Evolutionary conservation across 53 echinoderm and acorn worm species (phyloP).

Genomic region (Holothuria scabra): DNA sequence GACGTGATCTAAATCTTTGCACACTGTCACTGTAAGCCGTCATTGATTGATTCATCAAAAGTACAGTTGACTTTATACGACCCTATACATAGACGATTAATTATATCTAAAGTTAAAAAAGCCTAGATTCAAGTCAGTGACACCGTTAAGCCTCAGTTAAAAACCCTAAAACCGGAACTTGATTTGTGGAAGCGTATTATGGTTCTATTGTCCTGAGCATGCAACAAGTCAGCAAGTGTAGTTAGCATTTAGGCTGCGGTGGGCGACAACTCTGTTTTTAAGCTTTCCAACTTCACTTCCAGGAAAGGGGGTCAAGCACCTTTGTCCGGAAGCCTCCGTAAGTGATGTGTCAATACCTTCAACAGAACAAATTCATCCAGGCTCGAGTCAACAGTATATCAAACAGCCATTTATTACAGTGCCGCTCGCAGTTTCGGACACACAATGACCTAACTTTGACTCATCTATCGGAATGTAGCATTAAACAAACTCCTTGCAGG

Average conservation of each 20-base stretch:
- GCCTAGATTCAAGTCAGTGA: neutral
- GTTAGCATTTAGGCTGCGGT: conserved; percentile 22
- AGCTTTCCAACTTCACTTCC: neutral
- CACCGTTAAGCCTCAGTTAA: conserved; percentile 5
- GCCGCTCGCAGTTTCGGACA: conserved; percentile 6
- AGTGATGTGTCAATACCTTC: conserved; percentile 31
- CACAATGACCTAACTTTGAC: conserved; percentile 28
- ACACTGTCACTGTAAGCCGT: too few species aligned
- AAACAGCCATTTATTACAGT: neutral
- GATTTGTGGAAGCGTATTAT: conserved; percentile 14
- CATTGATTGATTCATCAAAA: too few species aligned
- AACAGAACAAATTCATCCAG: too few species aligned
- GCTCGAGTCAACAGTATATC: too few species aligned
- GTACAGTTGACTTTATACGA: too few species aligned
- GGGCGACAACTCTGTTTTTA: neutral
- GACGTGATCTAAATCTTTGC: too few species aligned
- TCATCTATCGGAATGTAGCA: conserved; percentile 25
- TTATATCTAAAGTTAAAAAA: too few species aligned
- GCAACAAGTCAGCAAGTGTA: conserved; percentile 45
- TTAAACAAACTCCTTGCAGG: neutral
- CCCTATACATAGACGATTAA: too few species aligned
- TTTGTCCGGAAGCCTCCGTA: conserved; percentile 9
- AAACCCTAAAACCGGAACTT: conserved; percentile 12
- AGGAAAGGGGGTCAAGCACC: conserved; percentile 36
- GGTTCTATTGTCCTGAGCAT: conserved; percentile 20